Conservation (phyloP, 2,888 invertebrate species). For the Philereme vetulata region DNA sequence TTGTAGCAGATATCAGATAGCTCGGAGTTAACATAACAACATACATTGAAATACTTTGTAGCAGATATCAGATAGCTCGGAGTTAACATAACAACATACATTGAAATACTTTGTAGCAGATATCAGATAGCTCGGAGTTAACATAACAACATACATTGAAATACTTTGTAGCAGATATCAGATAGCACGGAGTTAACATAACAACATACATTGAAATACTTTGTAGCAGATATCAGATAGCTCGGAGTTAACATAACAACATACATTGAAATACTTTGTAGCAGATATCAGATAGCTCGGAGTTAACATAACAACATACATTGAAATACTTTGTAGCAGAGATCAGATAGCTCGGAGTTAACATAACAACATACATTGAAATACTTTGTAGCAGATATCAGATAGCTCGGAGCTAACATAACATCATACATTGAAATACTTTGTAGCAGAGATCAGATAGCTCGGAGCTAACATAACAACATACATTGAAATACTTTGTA, state of each 20-base stretch:
- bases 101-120: conserved; percentile 9
- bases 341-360: not conserved
- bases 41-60: conserved; percentile 13
- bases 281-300: not conserved
- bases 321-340: conserved; percentile 9
- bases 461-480: conserved; percentile 10
- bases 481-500: conserved; percentile 13
- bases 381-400: not conserved
- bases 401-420: conserved; percentile 9
- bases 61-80: not conserved
- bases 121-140: not conserved
- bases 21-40: conserved; percentile 10
- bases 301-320: conserved; percentile 17
- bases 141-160: conserved; percentile 17
- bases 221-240: not conserved
- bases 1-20: not conserved
- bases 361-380: conserved; percentile 17
- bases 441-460: not conserved
- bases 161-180: not conserved
- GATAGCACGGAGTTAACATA: conserved; percentile 9
- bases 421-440: conserved; percentile 12
- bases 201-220: conserved; percentile 12
- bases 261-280: conserved; percentile 13
- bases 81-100: conserved; percentile 17
- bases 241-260: conserved; percentile 10